Base-by-base conservation (phyloP, 2,113 vertebrate species). In the Macheiramphus alcinus region DNA sequence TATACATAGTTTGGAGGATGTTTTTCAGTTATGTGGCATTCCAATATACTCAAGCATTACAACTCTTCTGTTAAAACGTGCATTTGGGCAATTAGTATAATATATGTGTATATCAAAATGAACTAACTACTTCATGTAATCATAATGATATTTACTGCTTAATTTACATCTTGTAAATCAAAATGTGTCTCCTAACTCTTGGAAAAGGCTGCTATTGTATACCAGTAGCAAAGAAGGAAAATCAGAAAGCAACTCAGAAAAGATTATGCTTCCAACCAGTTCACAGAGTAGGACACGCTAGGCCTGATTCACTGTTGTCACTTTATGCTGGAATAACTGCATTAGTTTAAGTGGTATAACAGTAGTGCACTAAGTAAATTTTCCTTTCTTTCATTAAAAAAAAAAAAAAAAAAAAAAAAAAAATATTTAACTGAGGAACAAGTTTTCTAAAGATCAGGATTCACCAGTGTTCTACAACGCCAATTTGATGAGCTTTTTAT, bases 111-210 rank as follows among this genome's bases (percentile, higher is more conserved):
- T 93, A 96, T 97, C 94, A 89, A 86, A 92, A 71, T 83, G 58
- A 94, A 82, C 19, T 66, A 94, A 82, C 21, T 66, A 12, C 56
- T 80, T 91, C 43, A 87, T 90, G 81, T 84, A 93, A 89, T 82
- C 86, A 94, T 90, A 92, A 76, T 70, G 31, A 26, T 94, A 72
- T 80, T 85, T 94, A 90, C 38, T 76, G 78, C 78, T 68, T 96
- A 76, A 93, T 94, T 97, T 80, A 78, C 65, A 90, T 70, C 75
- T 88, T 94, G 88, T 90, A 95, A 91, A 82, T 83, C 80, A 95
- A 92, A 90, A 59, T 38, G 16, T 87, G 31, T 47, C 96, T 88
- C 42, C 61, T 93, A 84, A 90, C 63, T 85, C 55, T 94, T 84
- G 65, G 86, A 71, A 95, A 92, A 27, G 47, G 59, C 40, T 96